phyloP scores from a whole-genome alignment of 1,140 invertebrate species.

The Paraescarpia echinospica region DNA sequence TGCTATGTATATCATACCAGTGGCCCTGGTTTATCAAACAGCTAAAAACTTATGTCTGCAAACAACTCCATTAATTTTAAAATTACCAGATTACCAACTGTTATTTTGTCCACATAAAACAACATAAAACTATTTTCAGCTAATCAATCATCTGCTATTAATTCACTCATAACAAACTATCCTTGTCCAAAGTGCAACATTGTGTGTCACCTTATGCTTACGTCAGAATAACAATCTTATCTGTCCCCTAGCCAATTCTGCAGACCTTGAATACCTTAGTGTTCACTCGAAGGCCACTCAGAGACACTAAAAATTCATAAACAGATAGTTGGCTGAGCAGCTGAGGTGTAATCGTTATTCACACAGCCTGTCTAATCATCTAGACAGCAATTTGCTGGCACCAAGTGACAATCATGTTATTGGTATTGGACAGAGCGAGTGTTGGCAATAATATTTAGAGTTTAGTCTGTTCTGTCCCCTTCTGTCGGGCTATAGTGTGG shows the following conservation, averaged over 20 bases:
- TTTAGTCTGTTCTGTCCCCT: not conserved
- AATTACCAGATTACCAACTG: too few relatives aligned
- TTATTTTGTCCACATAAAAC: not conserved
- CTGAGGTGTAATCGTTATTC: not conserved
- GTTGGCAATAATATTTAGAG: not conserved
- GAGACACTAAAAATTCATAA: not conserved
- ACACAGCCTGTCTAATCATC: not conserved
- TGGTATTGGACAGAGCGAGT: not conserved
- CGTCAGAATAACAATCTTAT: not conserved
- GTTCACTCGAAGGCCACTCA: not conserved
- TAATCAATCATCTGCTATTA: not conserved
- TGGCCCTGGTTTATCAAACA: too few relatives aligned
- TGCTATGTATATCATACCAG: too few relatives aligned
- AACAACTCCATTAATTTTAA: too few relatives aligned
- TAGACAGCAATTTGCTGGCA: not conserved
- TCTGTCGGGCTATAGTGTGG: not conserved
- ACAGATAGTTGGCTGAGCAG: not conserved
- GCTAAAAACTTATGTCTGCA: too few relatives aligned
- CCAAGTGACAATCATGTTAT: not conserved
- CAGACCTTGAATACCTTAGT: not conserved
- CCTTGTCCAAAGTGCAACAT: not conserved
- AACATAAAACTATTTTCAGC: not conserved
- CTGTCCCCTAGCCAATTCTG: not conserved
- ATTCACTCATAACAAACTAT: not conserved
- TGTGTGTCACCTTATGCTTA: not conserved